phyloP scores from a whole-genome alignment of 2,797 vertebrate species.

The Echiichthys vipera region DNA sequence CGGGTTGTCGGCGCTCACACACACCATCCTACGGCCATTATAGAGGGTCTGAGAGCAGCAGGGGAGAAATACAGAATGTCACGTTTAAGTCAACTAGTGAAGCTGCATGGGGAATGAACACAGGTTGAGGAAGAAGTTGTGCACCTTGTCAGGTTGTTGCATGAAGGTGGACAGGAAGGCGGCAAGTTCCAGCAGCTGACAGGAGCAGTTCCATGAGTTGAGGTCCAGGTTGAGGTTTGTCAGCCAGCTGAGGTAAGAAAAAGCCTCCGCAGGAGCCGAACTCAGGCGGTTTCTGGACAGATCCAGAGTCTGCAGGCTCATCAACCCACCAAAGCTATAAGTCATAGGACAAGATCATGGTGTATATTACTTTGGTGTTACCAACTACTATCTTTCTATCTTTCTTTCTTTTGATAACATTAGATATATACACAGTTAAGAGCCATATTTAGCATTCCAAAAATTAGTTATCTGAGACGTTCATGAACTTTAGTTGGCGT shows the following conservation, averaged over 20 bases:
- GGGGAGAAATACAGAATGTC: accelerated
- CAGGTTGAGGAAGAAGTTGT: not conserved
- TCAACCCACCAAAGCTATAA: conserved; percentile 77
- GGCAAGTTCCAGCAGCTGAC: conserved; percentile 81
- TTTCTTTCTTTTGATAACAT: no score
- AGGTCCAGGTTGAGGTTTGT: conserved; percentile 83
- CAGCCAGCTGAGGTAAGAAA: conserved; percentile 83
- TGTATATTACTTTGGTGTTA: no score
- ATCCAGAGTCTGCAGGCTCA: conserved; percentile 80
- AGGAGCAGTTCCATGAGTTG: conserved; percentile 87
- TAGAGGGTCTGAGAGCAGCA: conserved; percentile 63
- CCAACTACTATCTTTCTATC: no score
- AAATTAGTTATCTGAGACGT: no score
- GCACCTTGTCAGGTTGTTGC: conserved; percentile 75
- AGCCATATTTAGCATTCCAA: no score
- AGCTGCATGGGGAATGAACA: not conserved
- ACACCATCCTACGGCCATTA: conserved; percentile 79
- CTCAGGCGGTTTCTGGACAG: conserved; percentile 86
- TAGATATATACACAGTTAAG: no score
- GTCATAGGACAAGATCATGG: not conserved
- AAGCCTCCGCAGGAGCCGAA: conserved; percentile 75
- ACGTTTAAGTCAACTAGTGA: not conserved
- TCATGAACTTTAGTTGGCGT: no score
- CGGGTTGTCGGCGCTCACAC: conserved; percentile 69
- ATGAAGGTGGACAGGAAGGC: conserved; percentile 81